Evolutionary conservation across 2,113 vertebrate species (phyloP), one percentile per base, ranked within the genome.

Genomic region (Tylochromis polylepis): DNA sequence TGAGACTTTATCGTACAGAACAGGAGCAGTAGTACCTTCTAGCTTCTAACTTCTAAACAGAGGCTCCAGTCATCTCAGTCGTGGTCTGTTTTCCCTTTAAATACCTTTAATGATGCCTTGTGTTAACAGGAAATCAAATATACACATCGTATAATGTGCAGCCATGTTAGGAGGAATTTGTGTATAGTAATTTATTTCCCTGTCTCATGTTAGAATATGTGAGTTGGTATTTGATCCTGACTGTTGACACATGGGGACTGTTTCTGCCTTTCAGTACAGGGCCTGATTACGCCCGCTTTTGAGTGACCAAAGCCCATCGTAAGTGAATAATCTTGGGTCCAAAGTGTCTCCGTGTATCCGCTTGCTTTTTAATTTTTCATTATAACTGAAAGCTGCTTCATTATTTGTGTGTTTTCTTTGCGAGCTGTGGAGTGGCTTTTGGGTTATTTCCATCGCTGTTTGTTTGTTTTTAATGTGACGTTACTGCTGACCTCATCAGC

Each of bases 251-350:
- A 3, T 3, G 46, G 65, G 89, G 87, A 84, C 60, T 97, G 90
- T 97, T 96, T 92, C 49, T 96, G 90, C 95, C 93, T 97, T 97
- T 92, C 97, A 99, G 98, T 87, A 65, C 95, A 41, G 96, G 96
- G 92, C 96, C 96, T 93, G 97, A 97, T 94, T 97, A 97, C 96
- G 98, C 97, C 94, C 96, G 97, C 82, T 97, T 99, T 10, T 98
- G 97, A 98, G 95, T 85, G 62, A 96, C 89, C 95, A n/a, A 89
- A 94, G 92, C 93, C 85, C 93, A 38, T 87, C 96, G 97, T 97
- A 97, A 97, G 97, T 97, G 93, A 93, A 79, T 6, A 65, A 58
- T 49, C 43, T 36, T 2, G 2, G 65, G 84, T 20, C 78, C 87
- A 41, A 53, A 1, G 5, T 46, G 27, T 82, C 75, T 80, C 20